Conservation (phyloP, 2,797 vertebrate genomes). For the Fratercula arctica region DNA sequence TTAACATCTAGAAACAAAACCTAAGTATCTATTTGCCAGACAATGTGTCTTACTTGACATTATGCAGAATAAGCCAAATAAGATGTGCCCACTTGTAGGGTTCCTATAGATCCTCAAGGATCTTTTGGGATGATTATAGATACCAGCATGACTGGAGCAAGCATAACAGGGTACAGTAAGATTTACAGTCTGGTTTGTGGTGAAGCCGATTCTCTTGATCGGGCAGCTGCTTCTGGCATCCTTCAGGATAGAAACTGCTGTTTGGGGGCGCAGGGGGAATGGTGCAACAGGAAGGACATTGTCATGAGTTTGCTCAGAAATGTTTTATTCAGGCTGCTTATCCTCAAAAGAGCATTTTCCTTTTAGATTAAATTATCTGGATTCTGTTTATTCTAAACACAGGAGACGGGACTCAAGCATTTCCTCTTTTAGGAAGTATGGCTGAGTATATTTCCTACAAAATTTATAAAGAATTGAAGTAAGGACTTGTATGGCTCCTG, state of each 20-base stretch:
- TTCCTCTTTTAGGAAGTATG: slow-evolving; percentile 42
- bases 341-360: slow-evolving; percentile 55
- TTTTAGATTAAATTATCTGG: slow-evolving; percentile 65
- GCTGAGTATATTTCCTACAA: slow-evolving; percentile 28
- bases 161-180: neutral
- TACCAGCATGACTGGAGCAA: neutral
- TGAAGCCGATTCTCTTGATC: neutral
- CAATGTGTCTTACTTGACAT: neutral
- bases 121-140: neutral
- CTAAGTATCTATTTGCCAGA: neutral
- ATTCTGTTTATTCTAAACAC: slow-evolving; percentile 67
- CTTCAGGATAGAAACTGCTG: slow-evolving; percentile 8
- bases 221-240: slow-evolving; percentile 1
- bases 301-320: neutral
- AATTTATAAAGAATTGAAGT: slow-evolving; percentile 40
- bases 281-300: neutral
- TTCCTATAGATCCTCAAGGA: neutral
- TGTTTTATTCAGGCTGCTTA: slow-evolving; percentile 70
- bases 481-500: neutral
- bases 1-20: neutral
- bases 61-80: neutral
- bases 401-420: slow-evolving; percentile 38
- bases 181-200: neutral
- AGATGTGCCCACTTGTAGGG: neutral
- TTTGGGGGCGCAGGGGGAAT: neutral